phyloP scores from a whole-genome alignment of 2,113 vertebrate species.

The Pluvianellus socialis region DNA sequence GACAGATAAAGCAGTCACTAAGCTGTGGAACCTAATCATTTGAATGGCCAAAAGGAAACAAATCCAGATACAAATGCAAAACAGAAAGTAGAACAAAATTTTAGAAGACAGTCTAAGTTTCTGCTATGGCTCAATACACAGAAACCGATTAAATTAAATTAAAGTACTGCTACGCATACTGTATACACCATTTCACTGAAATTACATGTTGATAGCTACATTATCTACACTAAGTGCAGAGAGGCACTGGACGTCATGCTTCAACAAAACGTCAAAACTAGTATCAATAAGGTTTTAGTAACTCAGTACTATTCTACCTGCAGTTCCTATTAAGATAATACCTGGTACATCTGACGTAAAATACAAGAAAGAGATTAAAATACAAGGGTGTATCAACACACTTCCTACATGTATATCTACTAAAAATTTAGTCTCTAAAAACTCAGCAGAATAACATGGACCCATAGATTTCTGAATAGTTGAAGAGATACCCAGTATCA shows the following conservation, averaged over 20 bases:
- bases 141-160: slow-evolving; percentile 70
- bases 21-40: slow-evolving; percentile 58
- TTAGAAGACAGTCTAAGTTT: slow-evolving; percentile 66
- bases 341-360: slow-evolving; percentile 62
- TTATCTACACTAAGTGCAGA: slow-evolving; percentile 90
- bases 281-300: slow-evolving; percentile 69
- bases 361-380: slow-evolving; percentile 62
- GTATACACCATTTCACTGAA: slow-evolving; percentile 81
- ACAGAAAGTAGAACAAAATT: slow-evolving; percentile 49
- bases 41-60: background rate
- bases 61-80: background rate
- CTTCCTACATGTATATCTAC: slow-evolving; percentile 16
- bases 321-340: slow-evolving; percentile 70
- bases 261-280: slow-evolving; percentile 79
- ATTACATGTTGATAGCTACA: slow-evolving; percentile 84
- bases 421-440: slow-evolving; percentile 32
- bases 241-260: slow-evolving; percentile 91
- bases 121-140: slow-evolving; percentile 74
- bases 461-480: background rate
- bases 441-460: slow-evolving; percentile 18
- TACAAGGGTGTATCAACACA: slow-evolving; percentile 26
- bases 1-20: slow-evolving; percentile 71
- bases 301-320: slow-evolving; percentile 55
- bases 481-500: slow-evolving; percentile 4
- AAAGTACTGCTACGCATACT: slow-evolving; percentile 74